Percentiles rank a stretch among this genome's conserved stretches.
Evolutionary conservation across 2,888 invertebrate genomes (phyloP).

Genomic region (Cerastoderma edule): DNA sequence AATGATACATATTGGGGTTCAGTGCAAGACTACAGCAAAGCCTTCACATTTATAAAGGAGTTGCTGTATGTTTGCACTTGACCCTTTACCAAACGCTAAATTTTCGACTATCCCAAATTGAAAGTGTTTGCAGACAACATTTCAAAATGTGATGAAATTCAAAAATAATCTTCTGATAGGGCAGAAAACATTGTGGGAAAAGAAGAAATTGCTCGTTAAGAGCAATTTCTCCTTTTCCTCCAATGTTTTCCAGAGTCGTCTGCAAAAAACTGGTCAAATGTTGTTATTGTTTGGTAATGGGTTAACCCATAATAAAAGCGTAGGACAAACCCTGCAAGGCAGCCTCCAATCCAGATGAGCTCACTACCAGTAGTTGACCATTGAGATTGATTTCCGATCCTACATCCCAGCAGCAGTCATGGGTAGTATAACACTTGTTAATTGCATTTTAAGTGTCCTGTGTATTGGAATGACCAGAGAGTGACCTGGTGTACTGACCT

Average conservation of each 20-base stretch:
- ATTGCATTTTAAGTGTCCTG: conserved; percentile 8
- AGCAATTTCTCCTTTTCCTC: conserved; percentile 6
- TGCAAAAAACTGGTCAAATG: not conserved
- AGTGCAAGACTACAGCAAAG: too few species aligned
- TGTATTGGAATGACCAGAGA: conserved; percentile 17
- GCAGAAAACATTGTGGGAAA: too few species aligned
- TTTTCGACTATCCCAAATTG: too few species aligned
- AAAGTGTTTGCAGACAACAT: too few species aligned
- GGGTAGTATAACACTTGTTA: not conserved
- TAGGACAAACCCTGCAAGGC: not conserved
- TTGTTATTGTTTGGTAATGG: not conserved
- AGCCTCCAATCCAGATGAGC: not conserved
- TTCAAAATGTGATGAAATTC: too few species aligned
- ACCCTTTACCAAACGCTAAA: too few species aligned
- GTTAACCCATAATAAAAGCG: too few species aligned
- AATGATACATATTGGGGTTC: too few species aligned
- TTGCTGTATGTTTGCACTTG: too few species aligned
- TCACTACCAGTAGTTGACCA: not conserved
- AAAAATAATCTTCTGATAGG: too few species aligned
- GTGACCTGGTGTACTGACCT: conserved; percentile 11
- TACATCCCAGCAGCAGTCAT: not conserved
- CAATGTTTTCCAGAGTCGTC: not conserved
- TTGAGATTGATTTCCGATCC: conserved; percentile 13
- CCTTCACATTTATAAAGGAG: too few species aligned
- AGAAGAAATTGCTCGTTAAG: too few species aligned